Evolutionary conservation across 2,113 vertebrate species (phyloP).

Genomic region (Plecturocebus donacophilus): DNA sequence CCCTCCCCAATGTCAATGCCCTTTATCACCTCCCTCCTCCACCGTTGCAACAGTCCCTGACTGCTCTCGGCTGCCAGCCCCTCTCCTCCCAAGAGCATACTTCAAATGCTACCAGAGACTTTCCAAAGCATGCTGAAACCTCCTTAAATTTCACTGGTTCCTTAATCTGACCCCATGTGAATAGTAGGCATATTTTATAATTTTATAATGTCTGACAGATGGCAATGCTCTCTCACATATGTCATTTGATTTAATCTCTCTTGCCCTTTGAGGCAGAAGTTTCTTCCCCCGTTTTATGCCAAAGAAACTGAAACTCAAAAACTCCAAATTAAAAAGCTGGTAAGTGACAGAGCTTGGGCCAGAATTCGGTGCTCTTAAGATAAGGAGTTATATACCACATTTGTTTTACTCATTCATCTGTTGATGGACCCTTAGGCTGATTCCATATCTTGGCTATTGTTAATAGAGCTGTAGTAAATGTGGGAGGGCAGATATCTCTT

Average conservation of each 20-base stretch:
- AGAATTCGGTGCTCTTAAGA: not conserved
- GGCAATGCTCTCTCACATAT: not conserved
- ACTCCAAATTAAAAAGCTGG: not conserved
- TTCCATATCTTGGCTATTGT: not conserved
- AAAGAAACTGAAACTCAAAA: not conserved
- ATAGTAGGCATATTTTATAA: not conserved
- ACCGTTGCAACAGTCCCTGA: accelerated
- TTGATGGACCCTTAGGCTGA: not conserved
- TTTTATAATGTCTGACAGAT: not conserved
- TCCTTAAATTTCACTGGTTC: not conserved
- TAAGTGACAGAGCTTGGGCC: not conserved
- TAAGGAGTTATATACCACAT: not conserved
- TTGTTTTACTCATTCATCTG: not conserved
- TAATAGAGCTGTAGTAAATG: not conserved
- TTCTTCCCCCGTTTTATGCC: not conserved
- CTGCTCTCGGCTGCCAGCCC: not conserved
- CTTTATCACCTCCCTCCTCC: not conserved
- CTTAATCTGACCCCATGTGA: not conserved
- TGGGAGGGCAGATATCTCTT: not conserved
- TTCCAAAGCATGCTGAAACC: not conserved
- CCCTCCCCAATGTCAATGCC: not conserved
- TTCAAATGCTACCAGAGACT: not conserved
- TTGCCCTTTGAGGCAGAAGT: not conserved
- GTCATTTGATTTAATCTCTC: not conserved
- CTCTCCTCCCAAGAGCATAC: too few relatives aligned